Base-by-base conservation (phyloP, 2,888 invertebrate species). In the Sepiola atlantica region DNA sequence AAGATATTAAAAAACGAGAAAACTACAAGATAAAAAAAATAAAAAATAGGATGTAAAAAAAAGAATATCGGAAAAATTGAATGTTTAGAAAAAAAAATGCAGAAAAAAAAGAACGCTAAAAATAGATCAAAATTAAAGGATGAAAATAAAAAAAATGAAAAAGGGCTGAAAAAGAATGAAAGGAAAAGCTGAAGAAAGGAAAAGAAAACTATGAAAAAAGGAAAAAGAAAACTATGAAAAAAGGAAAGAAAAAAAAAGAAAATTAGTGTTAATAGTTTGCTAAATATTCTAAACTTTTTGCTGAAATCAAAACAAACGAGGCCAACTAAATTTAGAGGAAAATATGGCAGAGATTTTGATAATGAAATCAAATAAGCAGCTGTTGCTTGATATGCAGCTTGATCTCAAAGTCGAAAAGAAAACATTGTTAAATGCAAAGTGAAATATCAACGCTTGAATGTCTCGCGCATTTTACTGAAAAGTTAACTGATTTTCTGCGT, bases 371-470 rank as follows among this genome's bases (percentile, higher is more conserved):
- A 24, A 28, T 14, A n/a, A 55, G 32, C 54, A 93, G 93, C 55
- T 92, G 92, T 92, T 92, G 92, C 35, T 92, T 61, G 61, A 28
- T 93, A 77, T 93, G 93, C 35, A 61, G 20, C 20, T 55, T 93
- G 61, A 57, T 28, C 28, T 93, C 24, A 32, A 54, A 45, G 45
- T 32, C 28, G 55, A 35, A 55, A 45, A 92, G 28, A n/a, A 77
- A 77, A 77, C 32, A 77, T 77, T 77, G n/a, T 77, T n/a, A n/a
- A n/a, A 77, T 77, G 14, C 16, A 77, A 77, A 3, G n/a, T 12
- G 28, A 28, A 77, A 77, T 28, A 77, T 61, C 1, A 61, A 61
- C n/a, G 28, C 8, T 45, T 1, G 28, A 24, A 28, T 21, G 77
- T 28, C 28, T 77, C 28, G 28, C 77, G 2, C n/a, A 77, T 77